Conservation (phyloP, 2,797 vertebrate genomes). For the Sarcophilus harrisii region DNA sequence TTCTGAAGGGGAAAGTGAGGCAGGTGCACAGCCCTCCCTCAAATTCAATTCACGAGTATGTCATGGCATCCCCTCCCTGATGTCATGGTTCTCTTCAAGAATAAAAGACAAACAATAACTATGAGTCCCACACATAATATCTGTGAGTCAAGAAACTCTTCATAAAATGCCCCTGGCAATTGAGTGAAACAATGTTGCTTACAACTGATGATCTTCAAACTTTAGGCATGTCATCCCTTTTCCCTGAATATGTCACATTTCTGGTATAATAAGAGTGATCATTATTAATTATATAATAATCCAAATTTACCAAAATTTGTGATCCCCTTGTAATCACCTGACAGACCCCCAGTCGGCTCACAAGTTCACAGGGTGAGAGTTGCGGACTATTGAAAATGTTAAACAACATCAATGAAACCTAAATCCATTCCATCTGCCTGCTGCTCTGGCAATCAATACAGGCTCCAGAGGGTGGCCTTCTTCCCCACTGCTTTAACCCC, state of each 20-base stretch:
- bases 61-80: too few relatives aligned
- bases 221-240: slow-evolving; percentile 29
- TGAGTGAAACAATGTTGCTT: slow-evolving; percentile 33
- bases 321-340: slow-evolving; percentile 38
- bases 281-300: not conserved
- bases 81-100: too few relatives aligned
- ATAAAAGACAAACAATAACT: too few relatives aligned
- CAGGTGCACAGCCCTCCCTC: too few relatives aligned
- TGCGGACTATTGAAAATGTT: slow-evolving; percentile 39
- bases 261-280: slow-evolving; percentile 1
- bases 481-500: not conserved
- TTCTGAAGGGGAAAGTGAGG: too few relatives aligned
- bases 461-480: slow-evolving; percentile 19
- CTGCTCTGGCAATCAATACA: slow-evolving; percentile 36
- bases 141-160: slow-evolving; percentile 33
- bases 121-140: not conserved
- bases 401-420: slow-evolving; percentile 42
- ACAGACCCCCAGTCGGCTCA: slow-evolving; percentile 18
- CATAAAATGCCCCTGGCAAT: not conserved
- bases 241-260: slow-evolving; percentile 18
- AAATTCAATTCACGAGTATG: too few relatives aligned
- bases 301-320: slow-evolving; percentile 39
- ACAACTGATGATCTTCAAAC: not conserved
- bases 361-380: slow-evolving; percentile 47
- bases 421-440: slow-evolving; percentile 50